A percentile compares a stretch with the other conserved stretches of the same genome.
Conservation (phyloP, 2,888 invertebrate genomes). For the Agriopis leucophaearia region DNA sequence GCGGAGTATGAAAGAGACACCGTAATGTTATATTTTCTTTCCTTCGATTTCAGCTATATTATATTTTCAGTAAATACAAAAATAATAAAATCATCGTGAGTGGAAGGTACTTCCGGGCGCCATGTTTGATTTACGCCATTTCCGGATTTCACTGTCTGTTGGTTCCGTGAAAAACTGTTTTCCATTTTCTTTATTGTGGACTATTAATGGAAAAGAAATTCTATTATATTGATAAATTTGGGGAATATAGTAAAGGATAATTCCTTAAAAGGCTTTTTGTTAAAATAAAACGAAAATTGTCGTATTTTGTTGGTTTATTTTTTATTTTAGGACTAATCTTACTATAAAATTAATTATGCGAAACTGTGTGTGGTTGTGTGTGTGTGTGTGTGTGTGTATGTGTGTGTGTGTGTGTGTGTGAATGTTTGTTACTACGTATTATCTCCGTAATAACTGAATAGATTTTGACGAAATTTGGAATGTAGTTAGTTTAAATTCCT, state of each 20-base stretch:
- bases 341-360: no score
- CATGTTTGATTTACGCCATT: slow-evolving; percentile 38
- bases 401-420: no score
- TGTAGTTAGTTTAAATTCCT: no score
- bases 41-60: background rate
- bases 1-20: no score
- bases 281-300: background rate
- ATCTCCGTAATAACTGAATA: no score
- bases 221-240: slow-evolving; percentile 12
- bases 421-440: no score
- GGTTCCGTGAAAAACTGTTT: slow-evolving; percentile 34
- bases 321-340: no score
- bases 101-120: slow-evolving; percentile 33
- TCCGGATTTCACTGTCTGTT: slow-evolving; percentile 38
- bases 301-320: background rate
- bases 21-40: background rate
- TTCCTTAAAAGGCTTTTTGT: background rate
- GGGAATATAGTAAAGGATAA: slow-evolving; percentile 5
- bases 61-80: slow-evolving; percentile 8
- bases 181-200: slow-evolving; percentile 31
- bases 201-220: slow-evolving; percentile 32
- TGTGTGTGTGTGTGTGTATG: no score
- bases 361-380: no score
- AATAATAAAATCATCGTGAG: slow-evolving; percentile 26
- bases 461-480: no score